phyloP scores from a whole-genome alignment of 1,140 invertebrate species.

The Zelostemma sp. region DNA sequence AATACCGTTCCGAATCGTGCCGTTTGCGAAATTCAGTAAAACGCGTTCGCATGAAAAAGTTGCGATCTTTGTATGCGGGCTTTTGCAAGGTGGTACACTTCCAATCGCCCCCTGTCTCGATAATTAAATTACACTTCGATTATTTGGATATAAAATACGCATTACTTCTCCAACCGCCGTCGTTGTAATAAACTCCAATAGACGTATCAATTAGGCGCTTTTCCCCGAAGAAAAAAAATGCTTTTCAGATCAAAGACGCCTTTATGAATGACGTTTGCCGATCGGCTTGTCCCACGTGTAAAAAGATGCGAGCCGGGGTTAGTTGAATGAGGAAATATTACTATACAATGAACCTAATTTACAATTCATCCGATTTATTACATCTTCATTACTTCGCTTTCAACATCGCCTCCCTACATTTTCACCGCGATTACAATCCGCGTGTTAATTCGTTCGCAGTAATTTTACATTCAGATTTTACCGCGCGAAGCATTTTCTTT shows the following conservation, averaged over 20 bases:
- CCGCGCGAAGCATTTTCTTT: neutral
- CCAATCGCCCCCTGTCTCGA: neutral
- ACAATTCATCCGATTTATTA: neutral
- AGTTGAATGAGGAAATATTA: neutral
- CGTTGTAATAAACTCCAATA: too few relatives aligned
- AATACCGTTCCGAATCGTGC: neutral
- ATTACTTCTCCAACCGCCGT: too few relatives aligned
- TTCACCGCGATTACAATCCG: neutral
- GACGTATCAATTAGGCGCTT: too few relatives aligned
- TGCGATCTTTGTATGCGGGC: neutral
- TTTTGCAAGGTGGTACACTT: neutral
- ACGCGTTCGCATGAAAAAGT: neutral
- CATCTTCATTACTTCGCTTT: conserved; percentile 1
- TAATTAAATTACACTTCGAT: neutral
- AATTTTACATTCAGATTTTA: neutral
- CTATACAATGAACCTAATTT: neutral
- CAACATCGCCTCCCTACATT: neutral
- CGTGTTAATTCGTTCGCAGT: neutral
- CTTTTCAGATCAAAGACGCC: neutral
- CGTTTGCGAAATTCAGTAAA: neutral
- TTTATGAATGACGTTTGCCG: neutral
- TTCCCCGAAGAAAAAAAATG: too few relatives aligned
- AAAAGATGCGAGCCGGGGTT: neutral
- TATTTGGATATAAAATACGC: too few relatives aligned
- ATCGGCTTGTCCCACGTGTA: neutral